A percentile compares a stretch with the other conserved stretches of the same genome.
These are phyloP conservation scores for Erythrocercus mccallii DNA, from an alignment of 2,113 vertebrate species.

Conservation along the genomic window DNA sequence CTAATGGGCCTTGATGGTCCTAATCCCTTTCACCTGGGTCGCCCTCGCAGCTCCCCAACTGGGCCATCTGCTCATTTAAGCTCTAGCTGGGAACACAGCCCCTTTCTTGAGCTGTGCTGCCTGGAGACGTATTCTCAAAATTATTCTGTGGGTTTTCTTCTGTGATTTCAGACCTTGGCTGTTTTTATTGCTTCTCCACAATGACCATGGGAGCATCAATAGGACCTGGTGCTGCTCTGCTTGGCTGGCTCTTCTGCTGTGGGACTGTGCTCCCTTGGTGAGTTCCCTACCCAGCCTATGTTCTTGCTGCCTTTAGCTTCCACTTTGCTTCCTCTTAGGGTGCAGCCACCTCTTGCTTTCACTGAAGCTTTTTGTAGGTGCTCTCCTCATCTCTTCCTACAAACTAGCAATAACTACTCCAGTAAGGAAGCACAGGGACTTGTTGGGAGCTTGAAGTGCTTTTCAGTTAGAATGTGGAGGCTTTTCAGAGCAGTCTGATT, in stretches of 20 bases:
- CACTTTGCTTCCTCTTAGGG: not conserved
- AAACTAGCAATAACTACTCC: not conserved
- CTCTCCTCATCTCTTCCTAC: not conserved
- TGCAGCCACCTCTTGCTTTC: not conserved
- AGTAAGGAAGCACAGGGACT: not conserved
- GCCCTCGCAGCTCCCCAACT: not conserved
- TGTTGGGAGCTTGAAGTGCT: not conserved
- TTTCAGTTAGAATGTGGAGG: not conserved
- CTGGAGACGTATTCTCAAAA: not conserved
- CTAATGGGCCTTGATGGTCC: not conserved
- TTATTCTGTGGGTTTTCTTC: not conserved
- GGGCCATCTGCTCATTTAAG: not conserved
- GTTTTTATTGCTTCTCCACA: not conserved
- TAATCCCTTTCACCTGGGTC: not conserved
- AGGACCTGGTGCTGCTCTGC: not conserved
- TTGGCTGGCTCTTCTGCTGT: not conserved
- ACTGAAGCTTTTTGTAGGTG: not conserved
- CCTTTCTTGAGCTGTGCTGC: not conserved
- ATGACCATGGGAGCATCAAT: rapidly evolving
- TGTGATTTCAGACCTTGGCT: rapidly evolving
- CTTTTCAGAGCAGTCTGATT: not conserved
- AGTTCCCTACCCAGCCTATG: not conserved
- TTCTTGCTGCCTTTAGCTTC: not conserved
- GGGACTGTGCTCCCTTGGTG: rapidly evolving
- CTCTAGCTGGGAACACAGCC: not conserved